These are phyloP conservation scores for Rhopalosiphum maidis DNA, from an alignment of 1,140 invertebrate species.

Conservation along the genomic window DNA sequence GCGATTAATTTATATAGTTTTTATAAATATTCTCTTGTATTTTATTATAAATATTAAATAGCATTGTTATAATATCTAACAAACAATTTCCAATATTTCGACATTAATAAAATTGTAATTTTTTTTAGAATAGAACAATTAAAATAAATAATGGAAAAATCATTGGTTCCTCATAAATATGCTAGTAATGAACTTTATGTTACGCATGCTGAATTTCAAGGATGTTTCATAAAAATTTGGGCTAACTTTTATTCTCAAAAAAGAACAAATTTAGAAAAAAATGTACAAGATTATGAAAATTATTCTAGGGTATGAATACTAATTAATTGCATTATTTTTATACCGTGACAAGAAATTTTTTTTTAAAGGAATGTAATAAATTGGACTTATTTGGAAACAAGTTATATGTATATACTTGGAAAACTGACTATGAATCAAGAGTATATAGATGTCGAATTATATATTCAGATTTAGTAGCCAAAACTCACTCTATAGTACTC, in stretches of 20 bases:
- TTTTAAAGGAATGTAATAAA: conserved; percentile 14
- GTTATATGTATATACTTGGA: conserved; percentile 35
- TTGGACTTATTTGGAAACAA: conserved; percentile 36
- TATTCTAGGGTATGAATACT: not conserved
- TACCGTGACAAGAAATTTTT: not conserved
- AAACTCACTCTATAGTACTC: conserved; percentile 9
- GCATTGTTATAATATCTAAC: not conserved
- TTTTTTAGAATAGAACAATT: not conserved
- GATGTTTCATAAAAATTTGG: conserved; percentile 54
- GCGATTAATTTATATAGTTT: too few species aligned
- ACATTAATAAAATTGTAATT: not conserved
- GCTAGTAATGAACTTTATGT: not conserved
- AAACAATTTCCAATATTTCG: not conserved
- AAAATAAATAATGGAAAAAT: not conserved
- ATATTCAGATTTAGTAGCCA: conserved; percentile 25
- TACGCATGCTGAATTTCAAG: conserved; percentile 52
- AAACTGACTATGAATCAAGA: not conserved
- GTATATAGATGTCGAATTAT: conserved; percentile 38
- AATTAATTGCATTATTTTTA: conserved; percentile 7
- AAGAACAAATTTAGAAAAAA: conserved; percentile 21
- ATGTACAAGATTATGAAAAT: not conserved
- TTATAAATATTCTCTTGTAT: too few species aligned
- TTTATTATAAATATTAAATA: not conserved
- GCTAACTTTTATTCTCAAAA: conserved; percentile 3
- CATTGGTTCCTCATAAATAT: not conserved